Evolutionary conservation across 2,797 vertebrate genomes (phyloP).

Genomic region (Falco cherrug): DNA sequence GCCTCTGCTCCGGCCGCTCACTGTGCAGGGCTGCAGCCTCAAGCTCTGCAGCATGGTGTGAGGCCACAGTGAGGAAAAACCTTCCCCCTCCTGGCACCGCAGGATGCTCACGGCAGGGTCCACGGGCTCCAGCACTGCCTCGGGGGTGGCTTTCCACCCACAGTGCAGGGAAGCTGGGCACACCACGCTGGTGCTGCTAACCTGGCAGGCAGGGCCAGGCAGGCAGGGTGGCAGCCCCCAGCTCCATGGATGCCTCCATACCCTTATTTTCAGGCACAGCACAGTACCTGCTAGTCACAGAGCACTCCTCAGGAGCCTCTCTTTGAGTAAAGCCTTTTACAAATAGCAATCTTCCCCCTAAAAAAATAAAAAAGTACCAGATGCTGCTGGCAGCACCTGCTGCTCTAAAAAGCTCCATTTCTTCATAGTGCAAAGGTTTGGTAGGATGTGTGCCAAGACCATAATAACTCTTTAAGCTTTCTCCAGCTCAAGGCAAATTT

Average conservation of each 20-base stretch:
- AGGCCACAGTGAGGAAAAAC: accelerated
- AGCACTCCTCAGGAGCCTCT: not conserved
- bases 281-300: not conserved
- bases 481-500: not conserved
- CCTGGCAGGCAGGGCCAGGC: not conserved
- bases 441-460: not conserved
- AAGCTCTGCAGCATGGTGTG: not conserved
- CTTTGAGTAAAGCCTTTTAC: not conserved
- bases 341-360: not conserved
- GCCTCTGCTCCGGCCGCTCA: not conserved
- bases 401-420: not conserved
- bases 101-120: not conserved
- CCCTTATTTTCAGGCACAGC: not conserved
- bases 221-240: not conserved
- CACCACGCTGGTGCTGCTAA: not conserved
- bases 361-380: not conserved
- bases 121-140: not conserved
- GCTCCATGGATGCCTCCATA: not conserved
- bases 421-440: not conserved
- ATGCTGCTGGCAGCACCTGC: not conserved
- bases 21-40: not conserved
- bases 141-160: not conserved
- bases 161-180: not conserved
- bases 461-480: not conserved
- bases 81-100: not conserved